Percentiles rank a stretch among this genome's conserved stretches.
Conservation (phyloP, 2,113 vertebrate genomes). For the Sterrhoptilus dennistouni region DNA sequence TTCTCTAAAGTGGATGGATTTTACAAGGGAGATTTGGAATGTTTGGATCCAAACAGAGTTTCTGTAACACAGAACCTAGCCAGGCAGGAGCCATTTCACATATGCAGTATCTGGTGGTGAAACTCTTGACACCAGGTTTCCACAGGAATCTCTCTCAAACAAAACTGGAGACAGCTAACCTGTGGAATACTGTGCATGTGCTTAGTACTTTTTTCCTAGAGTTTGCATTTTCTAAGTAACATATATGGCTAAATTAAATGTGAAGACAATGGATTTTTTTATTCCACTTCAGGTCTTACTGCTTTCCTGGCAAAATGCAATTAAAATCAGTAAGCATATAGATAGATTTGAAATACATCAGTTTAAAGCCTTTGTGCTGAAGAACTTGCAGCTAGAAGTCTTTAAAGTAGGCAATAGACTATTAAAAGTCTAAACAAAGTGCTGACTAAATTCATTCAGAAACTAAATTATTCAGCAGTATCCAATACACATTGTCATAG, state of each 20-base stretch:
- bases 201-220: neutral
- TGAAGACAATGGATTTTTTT: neutral
- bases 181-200: neutral
- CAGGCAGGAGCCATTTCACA: neutral
- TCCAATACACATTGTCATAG: conserved; percentile 19
- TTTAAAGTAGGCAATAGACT: conserved; percentile 9
- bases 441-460: conserved; percentile 34
- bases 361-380: conserved; percentile 16
- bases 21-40: neutral
- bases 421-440: conserved; percentile 44
- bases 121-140: neutral
- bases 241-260: neutral
- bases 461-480: conserved; percentile 49
- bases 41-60: neutral
- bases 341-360: neutral
- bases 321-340: neutral
- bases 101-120: neutral
- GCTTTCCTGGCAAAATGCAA: neutral
- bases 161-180: neutral
- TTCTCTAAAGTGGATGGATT: neutral
- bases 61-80: neutral
- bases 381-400: neutral
- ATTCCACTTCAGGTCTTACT: neutral
- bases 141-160: neutral
- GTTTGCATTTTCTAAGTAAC: neutral